Evolutionary conservation across 2,888 invertebrate species (phyloP).

Genomic region (Chrysolina americana): DNA sequence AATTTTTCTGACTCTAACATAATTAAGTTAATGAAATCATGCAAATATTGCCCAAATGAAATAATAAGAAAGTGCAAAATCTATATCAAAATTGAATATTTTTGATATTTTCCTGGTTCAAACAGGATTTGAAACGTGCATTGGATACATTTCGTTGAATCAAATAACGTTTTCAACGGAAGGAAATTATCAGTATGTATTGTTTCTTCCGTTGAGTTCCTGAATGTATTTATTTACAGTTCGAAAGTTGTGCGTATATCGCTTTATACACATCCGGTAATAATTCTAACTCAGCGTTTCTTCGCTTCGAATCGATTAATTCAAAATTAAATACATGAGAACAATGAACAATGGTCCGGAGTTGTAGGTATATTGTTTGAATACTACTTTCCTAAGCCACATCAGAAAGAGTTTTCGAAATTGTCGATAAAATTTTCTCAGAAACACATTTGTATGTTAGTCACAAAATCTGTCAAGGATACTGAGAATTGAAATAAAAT

Average conservation of each 20-base stretch:
- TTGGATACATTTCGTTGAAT: not conserved
- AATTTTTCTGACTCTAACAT: no score
- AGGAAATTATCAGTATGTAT: conserved; percentile 18
- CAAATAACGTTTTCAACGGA: not conserved
- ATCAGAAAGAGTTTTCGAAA: no score
- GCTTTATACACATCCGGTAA: conserved; percentile 19
- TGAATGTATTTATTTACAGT: conserved; percentile 17
- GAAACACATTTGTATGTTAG: no score
- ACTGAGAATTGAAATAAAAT: no score
- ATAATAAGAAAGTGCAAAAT: no score
- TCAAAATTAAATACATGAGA: not conserved
- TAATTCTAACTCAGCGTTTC: conserved; percentile 8
- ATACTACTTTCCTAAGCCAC: no score
- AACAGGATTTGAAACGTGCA: not conserved
- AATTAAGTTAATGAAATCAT: no score
- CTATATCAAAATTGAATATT: not conserved
- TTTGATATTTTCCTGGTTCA: not conserved
- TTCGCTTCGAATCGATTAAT: not conserved
- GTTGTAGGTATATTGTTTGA: no score
- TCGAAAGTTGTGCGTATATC: conserved; percentile 9
- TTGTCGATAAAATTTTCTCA: no score
- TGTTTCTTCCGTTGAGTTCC: conserved; percentile 6
- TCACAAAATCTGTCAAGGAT: no score
- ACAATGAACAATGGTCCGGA: no score
- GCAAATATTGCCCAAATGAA: no score